These are phyloP conservation scores for Andrena praecox DNA, from an alignment of 2,888 invertebrate species.

Conservation along the genomic window DNA sequence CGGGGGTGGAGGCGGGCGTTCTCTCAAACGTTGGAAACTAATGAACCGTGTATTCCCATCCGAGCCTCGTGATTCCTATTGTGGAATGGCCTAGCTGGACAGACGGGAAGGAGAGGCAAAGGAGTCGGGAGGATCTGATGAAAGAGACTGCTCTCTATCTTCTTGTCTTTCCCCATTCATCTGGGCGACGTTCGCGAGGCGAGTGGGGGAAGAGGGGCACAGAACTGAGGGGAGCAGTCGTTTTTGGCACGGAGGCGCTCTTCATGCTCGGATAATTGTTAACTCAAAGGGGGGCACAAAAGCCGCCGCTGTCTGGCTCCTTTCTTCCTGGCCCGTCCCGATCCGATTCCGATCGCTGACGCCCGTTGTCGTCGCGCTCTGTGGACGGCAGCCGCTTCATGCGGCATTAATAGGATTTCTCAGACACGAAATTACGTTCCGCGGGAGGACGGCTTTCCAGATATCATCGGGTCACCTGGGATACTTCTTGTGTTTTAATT, in stretches of 20 bases:
- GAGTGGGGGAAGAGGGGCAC: constrained; percentile 33
- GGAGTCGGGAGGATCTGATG: constrained; percentile 43
- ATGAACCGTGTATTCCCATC: constrained; percentile 72
- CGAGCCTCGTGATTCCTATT: constrained; percentile 67
- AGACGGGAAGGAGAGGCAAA: constrained; percentile 41
- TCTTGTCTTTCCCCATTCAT: constrained; percentile 58
- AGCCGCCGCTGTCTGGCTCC: constrained; percentile 26
- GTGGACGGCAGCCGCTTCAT: background rate
- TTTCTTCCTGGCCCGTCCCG: constrained; percentile 11
- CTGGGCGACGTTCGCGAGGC: constrained; percentile 37
- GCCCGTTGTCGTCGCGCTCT: background rate
- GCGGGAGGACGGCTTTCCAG: background rate
- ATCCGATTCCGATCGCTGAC: constrained; percentile 27
- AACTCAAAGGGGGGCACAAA: constrained; percentile 61
- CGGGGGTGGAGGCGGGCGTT: background rate
- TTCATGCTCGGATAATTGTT: constrained; percentile 67
- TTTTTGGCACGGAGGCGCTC: constrained; percentile 53
- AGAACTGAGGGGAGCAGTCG: constrained; percentile 46
- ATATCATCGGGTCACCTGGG: constrained; percentile 13
- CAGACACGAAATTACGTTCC: background rate
- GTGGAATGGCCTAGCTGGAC: constrained; percentile 49
- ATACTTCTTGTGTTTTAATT: constrained; percentile 9
- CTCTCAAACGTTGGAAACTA: constrained; percentile 57
- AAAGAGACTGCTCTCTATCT: constrained; percentile 50
- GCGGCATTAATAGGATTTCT: constrained; percentile 7